Percentiles rank a stretch among this genome's conserved stretches.
Conservation (phyloP, 2,888 invertebrate genomes). For the Octonoba sinensis region DNA sequence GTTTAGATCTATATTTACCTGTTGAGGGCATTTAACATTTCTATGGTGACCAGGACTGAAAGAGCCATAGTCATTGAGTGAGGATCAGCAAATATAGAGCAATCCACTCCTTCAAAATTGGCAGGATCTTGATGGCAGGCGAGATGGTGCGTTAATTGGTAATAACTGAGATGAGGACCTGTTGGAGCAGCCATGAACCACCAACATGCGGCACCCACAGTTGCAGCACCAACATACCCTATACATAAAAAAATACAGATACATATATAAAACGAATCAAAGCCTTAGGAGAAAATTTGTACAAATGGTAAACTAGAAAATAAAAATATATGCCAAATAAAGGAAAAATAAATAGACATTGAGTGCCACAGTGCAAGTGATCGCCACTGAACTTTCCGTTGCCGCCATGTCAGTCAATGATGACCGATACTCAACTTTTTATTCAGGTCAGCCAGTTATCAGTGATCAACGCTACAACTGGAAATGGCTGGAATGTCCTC, state of each 20-base stretch:
- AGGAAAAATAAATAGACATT: no score
- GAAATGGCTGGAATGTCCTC: no score
- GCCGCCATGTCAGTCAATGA: no score
- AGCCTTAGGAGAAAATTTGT: background rate
- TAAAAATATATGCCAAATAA: background rate
- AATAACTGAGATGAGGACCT: constrained; percentile 95
- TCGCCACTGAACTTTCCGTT: no score
- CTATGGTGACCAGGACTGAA: constrained; percentile 99
- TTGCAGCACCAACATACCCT: constrained; percentile 96
- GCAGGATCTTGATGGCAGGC: constrained; percentile 90
- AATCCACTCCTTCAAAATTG: constrained; percentile 96
- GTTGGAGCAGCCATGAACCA: constrained; percentile 97
- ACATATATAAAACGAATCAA: no score
- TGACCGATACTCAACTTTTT: no score
- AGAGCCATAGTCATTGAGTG: constrained; percentile 99
- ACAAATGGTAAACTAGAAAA: background rate
- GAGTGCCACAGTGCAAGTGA: no score
- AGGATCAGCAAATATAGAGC: constrained; percentile 97
- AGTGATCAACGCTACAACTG: no score
- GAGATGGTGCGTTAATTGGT: constrained; percentile 98
- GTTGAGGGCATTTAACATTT: constrained; percentile 99
- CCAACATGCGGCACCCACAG: constrained; percentile 98
- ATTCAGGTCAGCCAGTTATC: no score
- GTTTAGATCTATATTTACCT: constrained; percentile 75
- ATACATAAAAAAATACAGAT: constrained; percentile 79